Percentiles rank a stretch among this genome's conserved stretches.
These are phyloP conservation scores for Lordiphosa collinella DNA, from an alignment of 1,140 invertebrate species.

Conservation along the genomic window DNA sequence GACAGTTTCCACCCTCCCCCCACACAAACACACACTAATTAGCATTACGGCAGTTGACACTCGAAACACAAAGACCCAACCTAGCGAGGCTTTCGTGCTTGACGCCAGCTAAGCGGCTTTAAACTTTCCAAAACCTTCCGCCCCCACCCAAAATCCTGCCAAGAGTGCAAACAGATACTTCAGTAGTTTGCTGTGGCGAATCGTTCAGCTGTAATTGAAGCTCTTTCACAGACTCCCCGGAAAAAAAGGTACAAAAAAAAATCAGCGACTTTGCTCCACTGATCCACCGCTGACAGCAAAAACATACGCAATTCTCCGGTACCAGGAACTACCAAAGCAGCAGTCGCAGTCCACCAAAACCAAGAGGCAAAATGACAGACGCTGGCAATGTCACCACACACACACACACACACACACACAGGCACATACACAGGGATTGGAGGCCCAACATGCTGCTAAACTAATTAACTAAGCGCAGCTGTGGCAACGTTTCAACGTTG, in stretches of 20 bases:
- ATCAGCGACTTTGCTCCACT: slow-evolving; percentile 18
- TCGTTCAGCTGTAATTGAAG: slow-evolving; percentile 63
- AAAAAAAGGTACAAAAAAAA: slow-evolving; percentile 1
- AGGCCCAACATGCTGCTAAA: slow-evolving; percentile 57
- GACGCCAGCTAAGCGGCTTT: too few relatives aligned
- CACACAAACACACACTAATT: too few relatives aligned
- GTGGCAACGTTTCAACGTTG: slow-evolving; percentile 32
- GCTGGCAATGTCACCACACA: slow-evolving; percentile 7
- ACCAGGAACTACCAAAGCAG: slow-evolving; percentile 21
- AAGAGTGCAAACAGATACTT: slow-evolving; percentile 21
- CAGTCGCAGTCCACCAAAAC: slow-evolving; percentile 6
- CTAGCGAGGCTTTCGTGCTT: too few relatives aligned
- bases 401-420: slow-evolving; percentile 12
- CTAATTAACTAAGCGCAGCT: slow-evolving; percentile 73
- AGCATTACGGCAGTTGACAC: too few relatives aligned
- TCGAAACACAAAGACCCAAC: too few relatives aligned
- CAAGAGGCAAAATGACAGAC: slow-evolving; percentile 50
- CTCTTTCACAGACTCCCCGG: background rate
- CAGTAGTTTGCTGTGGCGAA: slow-evolving; percentile 16
- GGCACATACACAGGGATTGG: slow-evolving; percentile 1
- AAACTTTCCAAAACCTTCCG: too few relatives aligned
- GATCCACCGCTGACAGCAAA: slow-evolving; percentile 62
- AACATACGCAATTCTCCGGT: slow-evolving; percentile 31
- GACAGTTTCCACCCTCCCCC: too few relatives aligned
- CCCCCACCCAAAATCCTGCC: too few relatives aligned